phyloP scores from a whole-genome alignment of 2,888 invertebrate species.

The Andrena hattorfiana region DNA sequence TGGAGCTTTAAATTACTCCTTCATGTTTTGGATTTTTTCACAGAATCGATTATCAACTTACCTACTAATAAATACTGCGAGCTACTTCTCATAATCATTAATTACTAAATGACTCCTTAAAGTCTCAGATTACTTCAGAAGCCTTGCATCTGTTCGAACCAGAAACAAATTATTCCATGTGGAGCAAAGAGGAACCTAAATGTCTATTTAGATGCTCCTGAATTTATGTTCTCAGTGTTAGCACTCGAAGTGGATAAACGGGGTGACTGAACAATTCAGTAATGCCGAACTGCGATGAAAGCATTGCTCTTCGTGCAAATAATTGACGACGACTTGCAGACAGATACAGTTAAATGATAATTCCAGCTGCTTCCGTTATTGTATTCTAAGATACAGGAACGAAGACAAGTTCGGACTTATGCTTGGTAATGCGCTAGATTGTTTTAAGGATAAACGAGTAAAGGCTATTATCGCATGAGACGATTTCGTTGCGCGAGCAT shows the following conservation, averaged over 20 bases:
- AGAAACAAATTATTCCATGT: no score
- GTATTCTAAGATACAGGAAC: not conserved
- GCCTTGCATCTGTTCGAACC: no score
- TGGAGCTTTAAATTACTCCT: no score
- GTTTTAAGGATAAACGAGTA: constrained; percentile 2
- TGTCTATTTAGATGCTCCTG: not conserved
- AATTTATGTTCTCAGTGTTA: not conserved
- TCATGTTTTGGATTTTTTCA: no score
- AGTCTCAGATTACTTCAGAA: no score
- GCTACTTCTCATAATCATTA: no score
- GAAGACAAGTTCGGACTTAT: not conserved
- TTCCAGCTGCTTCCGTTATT: not conserved
- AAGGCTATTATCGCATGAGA: not conserved
- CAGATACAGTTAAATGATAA: constrained; percentile 8
- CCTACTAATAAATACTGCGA: no score
- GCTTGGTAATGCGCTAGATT: not conserved
- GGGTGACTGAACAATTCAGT: not conserved
- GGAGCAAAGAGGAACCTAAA: no score
- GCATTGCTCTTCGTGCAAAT: not conserved
- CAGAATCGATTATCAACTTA: no score
- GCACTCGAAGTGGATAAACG: not conserved
- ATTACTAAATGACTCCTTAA: no score
- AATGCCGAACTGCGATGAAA: not conserved
- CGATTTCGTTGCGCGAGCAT: not conserved
- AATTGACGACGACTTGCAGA: not conserved